phyloP scores from a whole-genome alignment of 64 coral and sea anemone genomes.

The Exaiptasia diaphana region DNA sequence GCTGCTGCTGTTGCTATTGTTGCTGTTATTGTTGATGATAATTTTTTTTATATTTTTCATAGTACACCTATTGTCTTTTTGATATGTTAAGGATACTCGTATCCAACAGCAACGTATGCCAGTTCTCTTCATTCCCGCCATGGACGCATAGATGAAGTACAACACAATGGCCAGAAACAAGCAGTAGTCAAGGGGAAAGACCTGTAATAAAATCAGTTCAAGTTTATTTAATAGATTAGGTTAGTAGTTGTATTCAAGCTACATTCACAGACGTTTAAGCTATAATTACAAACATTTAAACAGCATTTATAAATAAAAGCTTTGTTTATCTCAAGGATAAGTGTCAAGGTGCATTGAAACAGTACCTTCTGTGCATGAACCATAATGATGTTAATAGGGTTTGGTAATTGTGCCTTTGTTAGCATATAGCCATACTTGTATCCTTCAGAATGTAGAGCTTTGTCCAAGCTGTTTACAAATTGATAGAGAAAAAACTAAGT shows the following conservation, averaged over 20 bases:
- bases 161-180: slow-evolving; percentile 89
- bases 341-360: too few species aligned
- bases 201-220: too few species aligned
- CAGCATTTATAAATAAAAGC: too few species aligned
- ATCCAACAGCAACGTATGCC: slow-evolving; percentile 96
- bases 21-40: too few species aligned
- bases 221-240: background rate
- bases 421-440: slow-evolving; percentile 94
- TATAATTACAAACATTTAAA: too few species aligned
- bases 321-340: too few species aligned
- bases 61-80: too few species aligned
- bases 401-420: slow-evolving; percentile 63
- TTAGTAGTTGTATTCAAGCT: too few species aligned
- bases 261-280: too few species aligned
- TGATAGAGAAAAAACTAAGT: background rate
- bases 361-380: slow-evolving; percentile 85
- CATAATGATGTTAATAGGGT: slow-evolving; percentile 94
- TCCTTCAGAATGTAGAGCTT: slow-evolving; percentile 86
- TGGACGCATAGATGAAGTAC: slow-evolving; percentile 84
- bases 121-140: slow-evolving; percentile 80
- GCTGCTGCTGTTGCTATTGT: too few species aligned
- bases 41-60: too few species aligned
- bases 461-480: slow-evolving; percentile 78
- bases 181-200: slow-evolving; percentile 96
- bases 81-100: slow-evolving; percentile 99